Evolutionary conservation across 2,888 invertebrate species (phyloP).

Genomic region (Nemapogon koenigi): DNA sequence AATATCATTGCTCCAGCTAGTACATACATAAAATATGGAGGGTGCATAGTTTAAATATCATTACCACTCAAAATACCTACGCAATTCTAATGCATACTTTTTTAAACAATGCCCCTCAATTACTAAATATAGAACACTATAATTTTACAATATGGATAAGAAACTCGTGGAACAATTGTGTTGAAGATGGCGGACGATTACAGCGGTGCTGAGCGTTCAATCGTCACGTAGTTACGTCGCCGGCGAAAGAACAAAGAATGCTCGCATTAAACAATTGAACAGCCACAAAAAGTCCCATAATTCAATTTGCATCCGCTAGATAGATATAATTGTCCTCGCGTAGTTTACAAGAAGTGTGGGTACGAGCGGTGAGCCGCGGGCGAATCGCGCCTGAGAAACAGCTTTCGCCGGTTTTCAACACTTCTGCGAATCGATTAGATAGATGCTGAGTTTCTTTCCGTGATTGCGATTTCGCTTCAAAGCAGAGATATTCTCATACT

Average conservation of each 20-base stretch:
- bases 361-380: constrained; percentile 44
- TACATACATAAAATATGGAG: not conserved
- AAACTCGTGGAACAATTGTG: constrained; percentile 17
- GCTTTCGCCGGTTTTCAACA: constrained; percentile 60
- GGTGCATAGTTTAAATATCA: constrained; percentile 3
- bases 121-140: constrained; percentile 58
- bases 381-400: constrained; percentile 40
- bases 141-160: constrained; percentile 50
- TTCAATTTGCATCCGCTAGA: constrained; percentile 65
- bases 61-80: not conserved
- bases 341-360: constrained; percentile 32
- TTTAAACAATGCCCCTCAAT: constrained; percentile 55
- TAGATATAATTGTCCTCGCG: constrained; percentile 36
- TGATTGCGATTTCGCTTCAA: constrained; percentile 19
- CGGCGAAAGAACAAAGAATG: constrained; percentile 53
- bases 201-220: constrained; percentile 45
- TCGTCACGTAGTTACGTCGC: constrained; percentile 47
- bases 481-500: too few relatives aligned
- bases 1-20: constrained; percentile 28
- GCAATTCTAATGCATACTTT: constrained; percentile 12
- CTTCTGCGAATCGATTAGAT: constrained; percentile 56
- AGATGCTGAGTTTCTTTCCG: constrained; percentile 24
- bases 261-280: constrained; percentile 51
- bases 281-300: constrained; percentile 59
- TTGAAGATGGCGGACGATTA: constrained; percentile 28